Evolutionary conservation across 2,888 invertebrate species (phyloP).

Genomic region (Tridacna gigas): DNA sequence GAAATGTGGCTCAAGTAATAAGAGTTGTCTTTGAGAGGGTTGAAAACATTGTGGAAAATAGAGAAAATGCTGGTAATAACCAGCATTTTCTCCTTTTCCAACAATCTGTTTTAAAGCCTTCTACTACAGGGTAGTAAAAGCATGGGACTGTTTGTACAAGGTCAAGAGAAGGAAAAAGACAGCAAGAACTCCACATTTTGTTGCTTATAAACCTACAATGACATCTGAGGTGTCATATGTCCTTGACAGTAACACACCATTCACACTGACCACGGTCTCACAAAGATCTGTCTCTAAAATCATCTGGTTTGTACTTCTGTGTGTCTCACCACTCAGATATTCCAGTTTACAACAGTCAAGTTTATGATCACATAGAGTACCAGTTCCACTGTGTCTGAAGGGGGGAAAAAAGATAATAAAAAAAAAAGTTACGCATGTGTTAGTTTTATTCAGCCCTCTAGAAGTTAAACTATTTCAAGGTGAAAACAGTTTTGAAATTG

Average conservation of each 20-base stretch:
- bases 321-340: slow-evolving; percentile 34
- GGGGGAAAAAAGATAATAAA: neutral
- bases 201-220: slow-evolving; percentile 3
- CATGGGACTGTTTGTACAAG: no score
- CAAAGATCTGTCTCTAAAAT: slow-evolving; percentile 67
- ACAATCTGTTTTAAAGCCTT: neutral
- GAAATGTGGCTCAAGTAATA: neutral
- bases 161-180: neutral
- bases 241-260: slow-evolving; percentile 52
- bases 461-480: no score
- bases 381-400: neutral
- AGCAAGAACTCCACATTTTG: neutral
- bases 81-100: neutral
- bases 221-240: neutral
- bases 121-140: no score
- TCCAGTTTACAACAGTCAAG: slow-evolving; percentile 25
- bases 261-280: slow-evolving; percentile 52
- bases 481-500: no score
- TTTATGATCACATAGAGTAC: neutral
- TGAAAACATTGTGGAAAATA: neutral
- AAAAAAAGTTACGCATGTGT: neutral
- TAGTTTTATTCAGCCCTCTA: neutral
- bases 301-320: slow-evolving; percentile 58
- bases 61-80: neutral
- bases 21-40: neutral